A percentile compares a stretch with the other conserved stretches of the same genome.
Evolutionary conservation across 2,113 vertebrate species (phyloP).

Genomic region (Hylia prasina): DNA sequence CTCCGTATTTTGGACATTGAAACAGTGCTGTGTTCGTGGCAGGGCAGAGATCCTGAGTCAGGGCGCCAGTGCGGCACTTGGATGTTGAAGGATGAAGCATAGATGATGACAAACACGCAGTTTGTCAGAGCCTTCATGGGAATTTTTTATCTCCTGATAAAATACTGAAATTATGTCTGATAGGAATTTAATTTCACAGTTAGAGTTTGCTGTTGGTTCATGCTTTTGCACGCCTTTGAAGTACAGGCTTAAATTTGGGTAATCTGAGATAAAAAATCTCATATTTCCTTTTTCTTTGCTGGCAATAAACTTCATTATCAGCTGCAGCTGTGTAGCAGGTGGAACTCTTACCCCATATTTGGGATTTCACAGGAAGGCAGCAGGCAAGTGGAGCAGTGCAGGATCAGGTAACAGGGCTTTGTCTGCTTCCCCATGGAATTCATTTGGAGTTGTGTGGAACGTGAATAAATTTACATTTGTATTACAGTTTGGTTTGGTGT

Average conservation of each 20-base stretch:
- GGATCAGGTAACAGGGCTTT: neutral
- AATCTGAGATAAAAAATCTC: neutral
- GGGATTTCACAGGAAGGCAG: neutral
- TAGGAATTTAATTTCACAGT: neutral
- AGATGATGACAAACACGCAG: neutral
- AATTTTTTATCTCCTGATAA: neutral
- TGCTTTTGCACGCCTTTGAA: neutral
- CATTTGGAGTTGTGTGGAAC: neutral
- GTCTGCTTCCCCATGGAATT: neutral
- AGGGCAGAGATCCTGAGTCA: neutral
- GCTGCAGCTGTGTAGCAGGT: neutral
- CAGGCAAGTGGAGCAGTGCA: neutral
- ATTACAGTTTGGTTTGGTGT: fast-evolving
- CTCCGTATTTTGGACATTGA: fast-evolving
- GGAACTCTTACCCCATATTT: neutral
- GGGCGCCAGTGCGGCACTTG: fast-evolving
- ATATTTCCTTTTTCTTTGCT: neutral
- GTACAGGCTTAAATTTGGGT: neutral
- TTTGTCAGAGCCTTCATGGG: neutral
- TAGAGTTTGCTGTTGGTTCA: neutral
- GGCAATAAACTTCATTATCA: neutral
- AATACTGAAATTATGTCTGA: neutral
- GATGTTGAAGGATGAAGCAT: neutral
- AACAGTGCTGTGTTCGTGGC: neutral
- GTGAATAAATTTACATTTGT: neutral